Evolutionary conservation across 2,888 invertebrate species (phyloP).

Genomic region (Empis livida): DNA sequence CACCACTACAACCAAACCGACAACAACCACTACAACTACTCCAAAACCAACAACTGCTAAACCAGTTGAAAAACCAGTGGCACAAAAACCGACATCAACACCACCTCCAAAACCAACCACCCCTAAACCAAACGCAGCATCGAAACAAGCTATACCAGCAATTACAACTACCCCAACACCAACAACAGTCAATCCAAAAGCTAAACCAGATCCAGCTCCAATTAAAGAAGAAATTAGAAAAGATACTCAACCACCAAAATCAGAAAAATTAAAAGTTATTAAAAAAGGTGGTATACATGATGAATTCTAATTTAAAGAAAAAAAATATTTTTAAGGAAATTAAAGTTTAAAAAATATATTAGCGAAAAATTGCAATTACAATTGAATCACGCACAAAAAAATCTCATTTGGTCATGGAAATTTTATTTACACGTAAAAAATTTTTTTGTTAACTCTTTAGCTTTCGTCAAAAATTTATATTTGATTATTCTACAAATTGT

Average conservation of each 20-base stretch:
- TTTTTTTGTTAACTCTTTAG: too few species aligned
- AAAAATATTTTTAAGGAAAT: too few species aligned
- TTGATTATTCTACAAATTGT: too few species aligned
- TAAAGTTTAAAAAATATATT: too few species aligned
- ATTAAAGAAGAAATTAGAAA: constrained; percentile 42
- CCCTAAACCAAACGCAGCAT: constrained; percentile 15
- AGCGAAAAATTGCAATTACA: too few species aligned
- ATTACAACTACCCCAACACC: constrained; percentile 15
- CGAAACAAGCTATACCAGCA: constrained; percentile 13
- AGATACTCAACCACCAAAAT: constrained; percentile 41
- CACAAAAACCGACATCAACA: constrained; percentile 12
- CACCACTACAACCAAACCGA: constrained; percentile 13
- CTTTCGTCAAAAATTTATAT: too few species aligned
- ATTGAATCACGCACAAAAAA: too few species aligned
- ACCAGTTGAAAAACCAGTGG: constrained; percentile 8
- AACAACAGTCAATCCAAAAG: constrained; percentile 22
- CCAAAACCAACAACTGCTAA: constrained; percentile 10
- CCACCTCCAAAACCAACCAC: constrained; percentile 14
- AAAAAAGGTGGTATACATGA: constrained; percentile 40
- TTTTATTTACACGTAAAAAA: too few species aligned
- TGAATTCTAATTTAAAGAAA: constrained; percentile 21
- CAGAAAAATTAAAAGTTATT: constrained; percentile 46
- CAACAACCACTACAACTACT: constrained; percentile 11
- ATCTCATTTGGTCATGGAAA: too few species aligned
- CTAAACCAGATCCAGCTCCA: constrained; percentile 31